Evolutionary conservation across 1,140 invertebrate species (phyloP).

Genomic region (Lepidostoma basale): DNA sequence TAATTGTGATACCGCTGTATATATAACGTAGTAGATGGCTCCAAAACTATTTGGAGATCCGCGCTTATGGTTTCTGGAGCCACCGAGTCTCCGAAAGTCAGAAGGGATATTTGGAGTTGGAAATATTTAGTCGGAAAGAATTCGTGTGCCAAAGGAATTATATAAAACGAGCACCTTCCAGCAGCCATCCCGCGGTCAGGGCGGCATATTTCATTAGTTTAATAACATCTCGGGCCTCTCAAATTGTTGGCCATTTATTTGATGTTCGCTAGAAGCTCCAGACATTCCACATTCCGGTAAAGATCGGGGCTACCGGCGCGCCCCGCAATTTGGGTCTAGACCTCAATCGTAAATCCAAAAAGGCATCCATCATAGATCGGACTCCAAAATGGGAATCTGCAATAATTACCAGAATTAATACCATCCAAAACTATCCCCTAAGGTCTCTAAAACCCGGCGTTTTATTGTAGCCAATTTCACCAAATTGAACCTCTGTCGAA

Average conservation of each 20-base stretch:
- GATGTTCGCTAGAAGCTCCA: background rate
- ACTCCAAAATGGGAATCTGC: slow-evolving; percentile 8
- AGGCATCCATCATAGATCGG: slow-evolving; percentile 14
- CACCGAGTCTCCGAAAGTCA: too few relatives aligned
- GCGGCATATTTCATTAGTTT: background rate
- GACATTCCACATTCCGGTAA: slow-evolving; percentile 39
- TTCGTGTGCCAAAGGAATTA: background rate
- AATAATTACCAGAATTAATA: slow-evolving; percentile 30
- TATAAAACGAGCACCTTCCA: background rate
- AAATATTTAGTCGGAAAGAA: too few relatives aligned
- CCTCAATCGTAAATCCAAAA: slow-evolving; percentile 33
- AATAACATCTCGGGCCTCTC: slow-evolving; percentile 10
- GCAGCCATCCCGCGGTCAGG: background rate
- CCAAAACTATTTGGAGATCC: too few relatives aligned
- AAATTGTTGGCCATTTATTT: slow-evolving; percentile 29
- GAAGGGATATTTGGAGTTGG: too few relatives aligned
- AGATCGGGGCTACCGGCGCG: slow-evolving; percentile 38
- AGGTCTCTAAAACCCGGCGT: background rate
- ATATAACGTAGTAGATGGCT: too few relatives aligned
- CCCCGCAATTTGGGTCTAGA: slow-evolving; percentile 26
- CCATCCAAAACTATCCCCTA: background rate
- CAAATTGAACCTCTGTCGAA: background rate
- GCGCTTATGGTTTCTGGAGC: too few relatives aligned
- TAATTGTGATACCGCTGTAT: too few relatives aligned
- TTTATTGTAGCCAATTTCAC: background rate